Percentiles rank a stretch among this genome's conserved stretches.
Conservation (phyloP, 2,888 invertebrate genomes). For the Entomobrya proxima region DNA sequence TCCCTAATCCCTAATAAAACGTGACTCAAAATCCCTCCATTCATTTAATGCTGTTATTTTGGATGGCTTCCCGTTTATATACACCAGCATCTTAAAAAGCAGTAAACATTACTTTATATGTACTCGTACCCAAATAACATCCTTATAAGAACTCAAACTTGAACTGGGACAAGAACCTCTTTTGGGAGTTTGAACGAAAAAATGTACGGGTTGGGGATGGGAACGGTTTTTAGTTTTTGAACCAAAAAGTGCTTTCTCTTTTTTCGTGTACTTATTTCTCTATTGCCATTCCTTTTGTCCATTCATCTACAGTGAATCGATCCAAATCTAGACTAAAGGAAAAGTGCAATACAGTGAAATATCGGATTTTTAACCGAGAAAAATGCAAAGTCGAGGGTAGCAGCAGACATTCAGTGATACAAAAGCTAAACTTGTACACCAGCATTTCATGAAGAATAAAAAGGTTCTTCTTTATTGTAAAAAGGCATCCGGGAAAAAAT, state of each 20-base stretch:
- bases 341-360: not conserved
- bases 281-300: not conserved
- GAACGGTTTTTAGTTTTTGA: not conserved
- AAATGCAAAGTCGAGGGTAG: not conserved
- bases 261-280: not conserved
- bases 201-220: not conserved
- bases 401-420: not conserved
- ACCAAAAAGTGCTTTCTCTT: not conserved
- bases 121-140: not conserved
- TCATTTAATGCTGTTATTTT: conserved; percentile 53
- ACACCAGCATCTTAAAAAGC: not conserved
- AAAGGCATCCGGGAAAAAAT: conserved; percentile 23
- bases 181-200: not conserved
- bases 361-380: not conserved
- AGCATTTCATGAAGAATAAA: conserved; percentile 2
- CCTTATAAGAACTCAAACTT: not conserved
- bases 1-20: conserved; percentile 62
- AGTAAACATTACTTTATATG: not conserved
- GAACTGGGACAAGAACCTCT: not conserved
- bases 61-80: not conserved
- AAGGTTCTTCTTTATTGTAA: conserved; percentile 7
- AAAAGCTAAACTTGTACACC: no score
- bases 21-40: conserved; percentile 60
- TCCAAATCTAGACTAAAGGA: not conserved
- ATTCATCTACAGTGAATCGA: conserved; percentile 2